Base-by-base conservation (phyloP, 2,888 invertebrate species). In the Agriopis marginaria region DNA sequence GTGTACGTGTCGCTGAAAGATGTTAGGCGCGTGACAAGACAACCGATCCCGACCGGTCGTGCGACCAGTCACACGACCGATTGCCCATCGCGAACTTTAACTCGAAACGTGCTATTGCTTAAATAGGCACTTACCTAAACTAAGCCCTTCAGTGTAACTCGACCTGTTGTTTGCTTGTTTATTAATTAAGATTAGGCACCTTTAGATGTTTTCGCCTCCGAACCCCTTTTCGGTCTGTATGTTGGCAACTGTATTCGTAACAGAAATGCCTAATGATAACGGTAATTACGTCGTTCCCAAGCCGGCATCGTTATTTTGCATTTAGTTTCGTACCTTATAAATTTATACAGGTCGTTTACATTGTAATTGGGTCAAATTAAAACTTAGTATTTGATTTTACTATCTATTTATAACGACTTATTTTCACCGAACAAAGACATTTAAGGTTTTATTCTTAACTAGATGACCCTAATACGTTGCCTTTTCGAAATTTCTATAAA, bases 31-130 rank as follows among this genome's bases (percentile, higher is more conserved):
- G 83, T 86, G 83, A 82, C 82, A 78, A 77, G 68, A 74, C 79
- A 77, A 47, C 32, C 51, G 64, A 54, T 53, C 64, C 76, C 78
- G 70, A 73, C 73, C 73, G 54, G 67, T 70, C 75, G 72, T 42
- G 58, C 72, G 66, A 68, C 70, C 67, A 68, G 67, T 68, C 74
- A 70, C 68, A 68, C 51, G 74, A 70, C 68, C 75, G 74, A 80
- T 75, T 74, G 59, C 53, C 62, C 77, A 72, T 77, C 74, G 66
- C 70, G 66, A 78, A 73, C 77, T 75, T 73, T 82, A 89, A 88
- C 86, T 90, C 84, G 82, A 90, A 89, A 92, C 92, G 92, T 92
- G 92, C 85, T 89, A 87, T 88, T 83, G 90, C 90, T 82, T 92
- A 91, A 93, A 90, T 84, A 91, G 87, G 83, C 87, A 85, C 87